Conservation (phyloP, 2,113 vertebrate genomes). For the Hoplias malabaricus region DNA sequence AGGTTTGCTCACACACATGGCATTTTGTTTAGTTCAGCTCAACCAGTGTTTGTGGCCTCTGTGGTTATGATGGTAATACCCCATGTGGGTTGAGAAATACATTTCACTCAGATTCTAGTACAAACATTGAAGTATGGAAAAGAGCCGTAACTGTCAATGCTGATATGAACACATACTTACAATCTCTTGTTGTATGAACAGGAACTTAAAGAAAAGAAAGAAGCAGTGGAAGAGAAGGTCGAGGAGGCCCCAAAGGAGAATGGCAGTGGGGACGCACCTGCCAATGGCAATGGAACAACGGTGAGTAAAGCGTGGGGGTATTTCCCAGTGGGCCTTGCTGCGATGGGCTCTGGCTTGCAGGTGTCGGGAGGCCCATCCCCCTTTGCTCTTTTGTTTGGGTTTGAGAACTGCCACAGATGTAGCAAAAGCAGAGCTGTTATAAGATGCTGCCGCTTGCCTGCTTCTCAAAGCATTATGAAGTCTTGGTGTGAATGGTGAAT, state of each 20-base stretch:
- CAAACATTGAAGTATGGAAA: neutral
- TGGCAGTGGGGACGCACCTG: conserved; percentile 75
- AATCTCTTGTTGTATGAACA: conserved; percentile 41
- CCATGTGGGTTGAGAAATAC: conserved; percentile 14
- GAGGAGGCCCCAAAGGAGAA: conserved; percentile 62
- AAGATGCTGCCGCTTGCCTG: neutral
- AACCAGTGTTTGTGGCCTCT: neutral
- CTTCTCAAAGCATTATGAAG: neutral
- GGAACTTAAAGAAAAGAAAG: conserved; percentile 84
- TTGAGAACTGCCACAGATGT: conserved; percentile 74
- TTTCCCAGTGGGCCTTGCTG: conserved; percentile 59
- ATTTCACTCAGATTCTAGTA: neutral
- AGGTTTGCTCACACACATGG: neutral
- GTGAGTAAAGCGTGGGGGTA: conserved; percentile 65
- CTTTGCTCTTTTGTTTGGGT: conserved; percentile 71
- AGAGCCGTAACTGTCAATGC: too few relatives aligned
- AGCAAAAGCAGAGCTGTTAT: conserved; percentile 15
- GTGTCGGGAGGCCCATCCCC: conserved; percentile 67
- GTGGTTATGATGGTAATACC: neutral
- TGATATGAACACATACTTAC: too few relatives aligned
- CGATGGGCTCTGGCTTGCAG: conserved; percentile 75
- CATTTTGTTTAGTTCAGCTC: neutral
- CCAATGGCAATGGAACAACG: conserved; percentile 72
- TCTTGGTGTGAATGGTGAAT: neutral
- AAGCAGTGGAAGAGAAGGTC: conserved; percentile 67